These are phyloP conservation scores for Synergus gifuensis DNA, from an alignment of 2,888 invertebrate genomes.

Conservation along the genomic window DNA sequence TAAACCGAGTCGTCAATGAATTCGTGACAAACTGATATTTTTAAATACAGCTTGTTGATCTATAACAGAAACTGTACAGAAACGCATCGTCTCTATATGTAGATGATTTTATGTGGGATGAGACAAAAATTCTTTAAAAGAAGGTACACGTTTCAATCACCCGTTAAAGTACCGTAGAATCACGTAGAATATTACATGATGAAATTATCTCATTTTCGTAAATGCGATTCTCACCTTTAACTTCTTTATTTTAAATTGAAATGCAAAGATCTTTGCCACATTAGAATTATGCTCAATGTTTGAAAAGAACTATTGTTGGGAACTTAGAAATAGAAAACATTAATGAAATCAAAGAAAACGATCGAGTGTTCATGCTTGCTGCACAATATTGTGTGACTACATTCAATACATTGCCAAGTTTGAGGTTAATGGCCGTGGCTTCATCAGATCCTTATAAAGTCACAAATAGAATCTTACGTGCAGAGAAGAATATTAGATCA, in stretches of 20 bases:
- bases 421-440: not conserved
- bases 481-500: conserved; percentile 8
- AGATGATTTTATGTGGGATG: not conserved
- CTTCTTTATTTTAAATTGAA: not conserved
- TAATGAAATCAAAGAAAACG: not conserved
- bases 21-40: too few species aligned
- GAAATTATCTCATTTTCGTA: not conserved
- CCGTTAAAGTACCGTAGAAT: not conserved
- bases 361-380: not conserved
- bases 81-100: too few species aligned
- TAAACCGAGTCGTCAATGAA: too few species aligned
- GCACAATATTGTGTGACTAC: not conserved
- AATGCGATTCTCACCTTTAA: not conserved
- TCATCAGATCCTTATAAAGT: conserved; percentile 5
- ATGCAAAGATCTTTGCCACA: not conserved
- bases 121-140: not conserved
- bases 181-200: conserved; percentile 1
- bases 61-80: not conserved
- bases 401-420: conserved; percentile 2
- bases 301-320: not conserved
- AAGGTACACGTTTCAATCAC: not conserved
- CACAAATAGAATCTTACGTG: conserved; percentile 20
- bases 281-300: not conserved
- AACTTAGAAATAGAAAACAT: not conserved
- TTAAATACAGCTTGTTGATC: too few species aligned